Evolutionary conservation across 2,888 invertebrate genomes (phyloP).

Genomic region (Drosophila mulleri): DNA sequence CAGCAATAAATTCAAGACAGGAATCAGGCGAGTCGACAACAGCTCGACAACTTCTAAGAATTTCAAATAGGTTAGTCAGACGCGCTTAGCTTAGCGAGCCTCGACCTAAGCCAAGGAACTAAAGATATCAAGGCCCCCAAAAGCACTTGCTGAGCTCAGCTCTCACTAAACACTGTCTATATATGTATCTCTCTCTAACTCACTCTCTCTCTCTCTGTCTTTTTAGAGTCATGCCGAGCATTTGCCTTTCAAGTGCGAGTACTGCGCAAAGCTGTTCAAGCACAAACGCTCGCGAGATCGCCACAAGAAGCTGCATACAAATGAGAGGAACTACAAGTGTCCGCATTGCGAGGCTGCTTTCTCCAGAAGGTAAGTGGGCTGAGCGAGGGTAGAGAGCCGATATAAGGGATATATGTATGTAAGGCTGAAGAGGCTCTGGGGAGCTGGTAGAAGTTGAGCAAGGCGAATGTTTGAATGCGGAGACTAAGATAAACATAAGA

Average conservation of each 20-base stretch:
- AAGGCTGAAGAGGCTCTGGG: background rate
- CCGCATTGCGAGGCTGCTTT: constrained; percentile 96
- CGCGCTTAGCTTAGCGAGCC: background rate
- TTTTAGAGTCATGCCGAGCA: constrained; percentile 92
- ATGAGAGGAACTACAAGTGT: constrained; percentile 95
- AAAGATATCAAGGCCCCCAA: constrained; percentile 23
- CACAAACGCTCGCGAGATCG: constrained; percentile 97
- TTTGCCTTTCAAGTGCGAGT: constrained; percentile 96
- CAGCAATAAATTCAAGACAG: constrained; percentile 72
- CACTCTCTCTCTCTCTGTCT: background rate
- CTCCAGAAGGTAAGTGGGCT: constrained; percentile 91
- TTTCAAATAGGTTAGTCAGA: constrained; percentile 71
- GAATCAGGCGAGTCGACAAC: constrained; percentile 44
- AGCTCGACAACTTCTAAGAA: constrained; percentile 68
- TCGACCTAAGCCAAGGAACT: constrained; percentile 16
- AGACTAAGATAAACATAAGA: background rate
- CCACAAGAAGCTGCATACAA: constrained; percentile 96
- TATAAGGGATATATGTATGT: too few relatives aligned
- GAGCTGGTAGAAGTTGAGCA: too few relatives aligned
- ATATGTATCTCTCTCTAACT: background rate
- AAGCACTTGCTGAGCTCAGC: constrained; percentile 35
- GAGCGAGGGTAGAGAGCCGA: background rate
- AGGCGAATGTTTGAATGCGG: background rate
- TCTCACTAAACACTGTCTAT: background rate
- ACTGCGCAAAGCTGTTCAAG: constrained; percentile 96